A percentile compares a stretch with the other conserved stretches of the same genome.
These are phyloP conservation scores for Caenorhabditis inopinata DNA, from an alignment of 1,140 invertebrate species.

Conservation along the genomic window DNA sequence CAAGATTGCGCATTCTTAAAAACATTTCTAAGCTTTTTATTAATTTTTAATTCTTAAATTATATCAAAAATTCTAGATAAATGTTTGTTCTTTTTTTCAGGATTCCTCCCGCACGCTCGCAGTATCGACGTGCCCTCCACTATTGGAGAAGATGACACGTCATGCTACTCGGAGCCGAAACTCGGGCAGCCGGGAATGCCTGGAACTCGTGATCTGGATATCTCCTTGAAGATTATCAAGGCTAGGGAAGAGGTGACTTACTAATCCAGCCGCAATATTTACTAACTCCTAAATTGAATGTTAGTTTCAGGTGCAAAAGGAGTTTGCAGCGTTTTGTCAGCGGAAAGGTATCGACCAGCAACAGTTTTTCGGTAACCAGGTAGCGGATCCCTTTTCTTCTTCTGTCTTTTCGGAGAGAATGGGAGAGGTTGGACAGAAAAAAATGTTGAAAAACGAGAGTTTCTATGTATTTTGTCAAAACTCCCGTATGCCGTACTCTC, in stretches of 20 bases:
- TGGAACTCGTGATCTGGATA: constrained; percentile 38
- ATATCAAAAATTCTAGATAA: too few species aligned
- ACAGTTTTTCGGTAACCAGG: constrained; percentile 17
- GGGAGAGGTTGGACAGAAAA: neutral
- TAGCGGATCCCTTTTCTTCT: neutral
- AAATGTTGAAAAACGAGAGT: neutral
- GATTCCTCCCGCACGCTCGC: neutral
- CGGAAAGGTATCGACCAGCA: constrained; percentile 23
- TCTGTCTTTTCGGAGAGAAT: neutral
- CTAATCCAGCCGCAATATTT: neutral
- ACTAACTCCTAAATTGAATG: neutral
- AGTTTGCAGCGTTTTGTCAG: constrained; percentile 21
- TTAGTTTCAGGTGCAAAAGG: constrained; percentile 38
- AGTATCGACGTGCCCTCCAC: neutral
- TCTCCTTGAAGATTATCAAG: constrained; percentile 34
- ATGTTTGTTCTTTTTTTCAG: neutral
- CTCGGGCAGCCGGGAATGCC: constrained; percentile 38
- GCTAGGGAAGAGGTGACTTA: constrained; percentile 37
- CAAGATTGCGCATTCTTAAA: too few species aligned
- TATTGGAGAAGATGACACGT: neutral
- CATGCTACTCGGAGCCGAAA: neutral
- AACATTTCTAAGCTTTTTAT: too few species aligned
- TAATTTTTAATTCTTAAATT: too few species aligned
- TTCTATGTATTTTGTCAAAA: neutral
- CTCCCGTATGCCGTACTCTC: too few species aligned